Evolutionary conservation across 2,888 invertebrate genomes (phyloP), one percentile per base, ranked within the genome.

Genomic region (Drosophila anomalata): DNA sequence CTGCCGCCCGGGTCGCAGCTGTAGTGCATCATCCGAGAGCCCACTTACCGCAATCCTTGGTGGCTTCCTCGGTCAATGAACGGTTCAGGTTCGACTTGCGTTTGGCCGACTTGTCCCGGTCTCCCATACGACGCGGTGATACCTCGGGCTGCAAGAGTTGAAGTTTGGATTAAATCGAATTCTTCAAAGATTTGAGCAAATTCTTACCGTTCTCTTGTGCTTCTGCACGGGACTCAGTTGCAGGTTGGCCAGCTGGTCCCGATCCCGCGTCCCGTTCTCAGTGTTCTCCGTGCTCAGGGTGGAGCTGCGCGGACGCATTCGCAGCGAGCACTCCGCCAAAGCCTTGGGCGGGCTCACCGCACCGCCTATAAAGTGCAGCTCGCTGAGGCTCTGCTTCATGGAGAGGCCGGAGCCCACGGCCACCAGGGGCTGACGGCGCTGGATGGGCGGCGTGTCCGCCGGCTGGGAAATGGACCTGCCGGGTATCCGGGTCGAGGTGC

Each of bases 21-120:
- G 63, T 24, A 39, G 31, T 51, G 63, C 63, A 44, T 61, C 51
- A 24, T 20, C 42, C 47, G 31, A 47, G 20, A 12, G 51, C 56
- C 53, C 78, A 91, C 91, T 89, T 89, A 92, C 92, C 91, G 90
- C 91, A 89, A 79, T 91, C 91, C 73, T 87, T 88, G 55, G 88
- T 91, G 60, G 91, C 87, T 79, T 92, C 92, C 75, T 91, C 91
- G 80, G 92, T 92, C 77, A 90, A 91, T 48, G 93, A 93, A 76
- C 93, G 93, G 92, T 94, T 95, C 82, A 94, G 92, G 92, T 94
- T 94, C 78, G 94, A 94, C 92, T 94, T 94, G 73, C 94, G 93
- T 91, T 94, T 95, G 78, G 93, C 92, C 88, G 93, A 94, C 89
- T 94, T 95, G 91, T 95, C 95, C 76, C 93, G 93, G 80, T 93